phyloP scores from a whole-genome alignment of 1,140 invertebrate genomes.

The Zaprionus vittiger region DNA sequence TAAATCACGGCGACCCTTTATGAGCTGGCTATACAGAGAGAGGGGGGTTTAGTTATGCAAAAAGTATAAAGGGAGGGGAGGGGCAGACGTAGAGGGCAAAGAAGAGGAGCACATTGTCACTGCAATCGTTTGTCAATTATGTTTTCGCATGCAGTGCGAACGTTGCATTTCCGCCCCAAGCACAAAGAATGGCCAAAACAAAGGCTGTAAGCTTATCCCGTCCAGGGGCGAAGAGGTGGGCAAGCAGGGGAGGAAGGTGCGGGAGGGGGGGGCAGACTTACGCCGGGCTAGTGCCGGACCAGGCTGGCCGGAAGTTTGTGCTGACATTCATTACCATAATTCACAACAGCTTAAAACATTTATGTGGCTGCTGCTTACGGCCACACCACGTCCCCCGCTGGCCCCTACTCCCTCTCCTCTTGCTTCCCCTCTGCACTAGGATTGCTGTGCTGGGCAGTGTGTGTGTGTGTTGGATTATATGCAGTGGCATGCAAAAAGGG shows the following conservation, averaged over 20 bases:
- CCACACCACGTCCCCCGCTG: conserved; percentile 6
- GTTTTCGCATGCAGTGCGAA: conserved; percentile 67
- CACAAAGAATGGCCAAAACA: conserved; percentile 51
- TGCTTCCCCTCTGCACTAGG: background rate
- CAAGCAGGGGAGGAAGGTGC: background rate
- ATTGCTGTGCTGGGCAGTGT: background rate
- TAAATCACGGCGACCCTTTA: conserved; percentile 61
- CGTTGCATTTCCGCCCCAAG: conserved; percentile 65
- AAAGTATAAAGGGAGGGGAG: background rate
- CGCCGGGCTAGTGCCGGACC: conserved; percentile 12
- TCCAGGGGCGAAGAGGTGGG: background rate
- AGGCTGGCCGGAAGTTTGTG: conserved; percentile 67
- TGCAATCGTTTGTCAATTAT: conserved; percentile 76
- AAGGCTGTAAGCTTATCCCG: conserved; percentile 30
- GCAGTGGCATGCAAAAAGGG: conserved; percentile 53
- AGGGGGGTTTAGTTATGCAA: background rate
- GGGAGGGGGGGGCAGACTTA: conserved; percentile 11
- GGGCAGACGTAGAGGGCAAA: background rate
- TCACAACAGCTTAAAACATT: conserved; percentile 83
- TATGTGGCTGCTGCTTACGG: conserved; percentile 68
- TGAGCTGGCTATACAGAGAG: background rate
- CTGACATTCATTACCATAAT: conserved; percentile 82
- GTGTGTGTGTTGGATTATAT: conserved; percentile 55
- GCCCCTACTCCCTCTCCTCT: too few relatives aligned
- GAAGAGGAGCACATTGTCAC: conserved; percentile 22